Conservation (phyloP, 2,888 invertebrate species). For the Scaptomyza reducta region DNA sequence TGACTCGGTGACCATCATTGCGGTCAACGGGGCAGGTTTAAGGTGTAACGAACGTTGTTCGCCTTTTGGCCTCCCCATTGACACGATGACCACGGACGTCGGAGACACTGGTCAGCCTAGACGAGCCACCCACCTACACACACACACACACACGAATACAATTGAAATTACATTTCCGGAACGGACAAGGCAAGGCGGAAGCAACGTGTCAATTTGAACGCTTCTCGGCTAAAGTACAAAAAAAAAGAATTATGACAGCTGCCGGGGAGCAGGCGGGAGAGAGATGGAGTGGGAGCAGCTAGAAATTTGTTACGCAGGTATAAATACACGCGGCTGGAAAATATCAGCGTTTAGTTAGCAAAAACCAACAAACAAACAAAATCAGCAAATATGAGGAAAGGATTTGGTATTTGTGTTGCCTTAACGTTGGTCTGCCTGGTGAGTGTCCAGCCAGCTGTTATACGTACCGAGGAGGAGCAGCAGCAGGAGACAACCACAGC, state of each 20-base stretch:
- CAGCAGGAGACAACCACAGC: constrained; percentile 35
- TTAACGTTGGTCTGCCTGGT: constrained; percentile 43
- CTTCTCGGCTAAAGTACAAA: constrained; percentile 51
- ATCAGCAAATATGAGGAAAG: constrained; percentile 56
- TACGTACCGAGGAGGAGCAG: constrained; percentile 42
- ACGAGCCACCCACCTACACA: not conserved
- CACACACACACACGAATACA: constrained; percentile 7
- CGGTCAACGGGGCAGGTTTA: constrained; percentile 69
- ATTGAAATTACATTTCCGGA: constrained; percentile 74
- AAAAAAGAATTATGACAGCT: constrained; percentile 70
- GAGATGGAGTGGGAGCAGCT: not conserved
- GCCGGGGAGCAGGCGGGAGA: constrained; percentile 11
- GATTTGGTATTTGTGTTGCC: constrained; percentile 37
- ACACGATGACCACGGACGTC: constrained; percentile 56
- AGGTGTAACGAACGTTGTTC: constrained; percentile 75
- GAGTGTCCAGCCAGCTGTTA: constrained; percentile 50
- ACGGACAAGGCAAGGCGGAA: constrained; percentile 66
- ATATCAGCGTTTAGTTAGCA: constrained; percentile 54
- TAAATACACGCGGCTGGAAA: constrained; percentile 45
- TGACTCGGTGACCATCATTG: constrained; percentile 73
- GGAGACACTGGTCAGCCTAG: constrained; percentile 31
- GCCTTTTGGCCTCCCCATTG: constrained; percentile 68
- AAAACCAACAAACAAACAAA: constrained; percentile 24
- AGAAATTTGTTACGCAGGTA: constrained; percentile 28
- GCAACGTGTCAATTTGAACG: constrained; percentile 62